Percentiles rank a stretch among this genome's conserved stretches.
Evolutionary conservation across 2,888 invertebrate genomes (phyloP).

Genomic region (Eulithis prunata): DNA sequence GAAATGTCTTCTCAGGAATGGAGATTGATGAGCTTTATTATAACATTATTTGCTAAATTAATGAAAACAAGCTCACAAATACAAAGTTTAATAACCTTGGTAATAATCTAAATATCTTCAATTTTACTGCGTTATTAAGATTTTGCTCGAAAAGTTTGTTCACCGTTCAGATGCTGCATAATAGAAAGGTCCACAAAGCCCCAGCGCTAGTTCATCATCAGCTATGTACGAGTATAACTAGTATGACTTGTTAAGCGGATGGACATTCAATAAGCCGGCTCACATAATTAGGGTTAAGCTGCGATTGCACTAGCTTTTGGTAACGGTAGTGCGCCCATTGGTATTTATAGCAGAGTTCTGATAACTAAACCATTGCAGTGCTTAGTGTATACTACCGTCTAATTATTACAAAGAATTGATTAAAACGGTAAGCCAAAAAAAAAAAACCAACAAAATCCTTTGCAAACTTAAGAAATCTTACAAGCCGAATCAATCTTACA

Average conservation of each 20-base stretch:
- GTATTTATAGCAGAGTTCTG: background rate
- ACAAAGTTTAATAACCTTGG: background rate
- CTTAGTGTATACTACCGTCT: too few relatives aligned
- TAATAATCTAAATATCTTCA: background rate
- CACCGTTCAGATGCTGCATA: background rate
- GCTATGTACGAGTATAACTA: slow-evolving; percentile 4
- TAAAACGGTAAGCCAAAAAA: too few relatives aligned
- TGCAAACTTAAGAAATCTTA: too few relatives aligned
- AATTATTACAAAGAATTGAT: too few relatives aligned
- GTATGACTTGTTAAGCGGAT: slow-evolving; percentile 1
- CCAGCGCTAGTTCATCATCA: background rate
- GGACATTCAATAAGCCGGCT: slow-evolving; percentile 16
- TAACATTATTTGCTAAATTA: too few relatives aligned
- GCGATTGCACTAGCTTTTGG: slow-evolving; percentile 7
- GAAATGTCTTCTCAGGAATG: too few relatives aligned
- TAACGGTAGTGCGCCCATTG: background rate
- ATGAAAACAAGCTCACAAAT: too few relatives aligned
- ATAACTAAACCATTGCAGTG: background rate
- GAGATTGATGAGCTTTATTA: too few relatives aligned
- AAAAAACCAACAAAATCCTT: too few relatives aligned
- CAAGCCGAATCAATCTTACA: too few relatives aligned
- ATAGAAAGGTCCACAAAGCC: background rate
- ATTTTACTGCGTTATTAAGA: background rate
- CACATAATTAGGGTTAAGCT: slow-evolving; percentile 6
- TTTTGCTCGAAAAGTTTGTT: background rate